Percentiles rank a stretch among this genome's conserved stretches.
Conservation (phyloP, 23 tunicate genomes). For the Botrylloides violaceus region DNA sequence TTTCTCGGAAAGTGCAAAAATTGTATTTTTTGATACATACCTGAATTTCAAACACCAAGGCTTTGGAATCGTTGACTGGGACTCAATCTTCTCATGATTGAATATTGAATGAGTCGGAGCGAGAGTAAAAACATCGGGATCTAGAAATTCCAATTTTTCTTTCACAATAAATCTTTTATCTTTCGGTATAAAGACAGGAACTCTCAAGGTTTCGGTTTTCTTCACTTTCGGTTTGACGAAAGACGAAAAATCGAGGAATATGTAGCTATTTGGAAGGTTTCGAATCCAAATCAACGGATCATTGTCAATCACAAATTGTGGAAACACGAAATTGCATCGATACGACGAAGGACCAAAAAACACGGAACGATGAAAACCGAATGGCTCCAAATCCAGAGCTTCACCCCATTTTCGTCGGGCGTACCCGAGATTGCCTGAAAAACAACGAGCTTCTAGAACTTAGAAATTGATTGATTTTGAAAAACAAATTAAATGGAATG, state of each 20-base stretch:
- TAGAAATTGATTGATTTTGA: too few species aligned
- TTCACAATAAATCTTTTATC: not conserved
- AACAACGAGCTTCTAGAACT: too few species aligned
- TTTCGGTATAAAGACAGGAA: slow-evolving; percentile 7
- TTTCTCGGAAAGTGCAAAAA: too few species aligned
- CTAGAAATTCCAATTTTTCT: not conserved
- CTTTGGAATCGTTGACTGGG: not conserved
- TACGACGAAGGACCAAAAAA: slow-evolving; percentile 54
- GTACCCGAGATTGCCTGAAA: slow-evolving; percentile 31
- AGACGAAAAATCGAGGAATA: slow-evolving; percentile 3
- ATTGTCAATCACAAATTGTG: slow-evolving; percentile 45
- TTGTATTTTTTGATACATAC: too few species aligned
- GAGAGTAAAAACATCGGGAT: not conserved
- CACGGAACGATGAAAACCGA: slow-evolving; percentile 23
- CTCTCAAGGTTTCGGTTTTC: not conserved
- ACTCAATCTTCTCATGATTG: not conserved
- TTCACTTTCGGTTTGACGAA: not conserved
- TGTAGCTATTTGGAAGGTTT: slow-evolving; percentile 7
- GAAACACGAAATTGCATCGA: slow-evolving; percentile 37
- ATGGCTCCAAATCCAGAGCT: slow-evolving; percentile 22
- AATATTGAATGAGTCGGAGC: not conserved
- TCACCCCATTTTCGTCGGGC: slow-evolving; percentile 51
- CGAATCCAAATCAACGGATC: slow-evolving; percentile 32
- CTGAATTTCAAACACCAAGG: slow-evolving; percentile 63
- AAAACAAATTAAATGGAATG: too few species aligned